A percentile compares a stretch with the other conserved stretches of the same genome.
These are phyloP conservation scores for Nasonovia ribisnigri DNA, from an alignment of 2,888 invertebrate species.

Conservation along the genomic window DNA sequence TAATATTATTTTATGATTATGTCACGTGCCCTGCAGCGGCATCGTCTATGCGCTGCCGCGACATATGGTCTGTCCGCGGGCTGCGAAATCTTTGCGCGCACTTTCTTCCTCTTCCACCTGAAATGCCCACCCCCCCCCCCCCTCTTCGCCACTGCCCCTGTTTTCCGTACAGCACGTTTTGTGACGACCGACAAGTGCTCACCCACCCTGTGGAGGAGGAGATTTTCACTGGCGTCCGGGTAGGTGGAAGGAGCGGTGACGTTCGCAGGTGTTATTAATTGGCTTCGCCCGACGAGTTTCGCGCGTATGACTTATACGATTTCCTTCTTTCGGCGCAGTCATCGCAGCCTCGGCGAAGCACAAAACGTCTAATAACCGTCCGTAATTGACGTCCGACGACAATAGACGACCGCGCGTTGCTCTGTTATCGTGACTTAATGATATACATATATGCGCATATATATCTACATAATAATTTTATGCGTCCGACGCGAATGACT, in stretches of 20 bases:
- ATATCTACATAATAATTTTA: not conserved
- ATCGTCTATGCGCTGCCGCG: not conserved
- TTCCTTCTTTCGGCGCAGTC: not conserved
- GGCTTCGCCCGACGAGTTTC: not conserved
- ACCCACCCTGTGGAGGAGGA: not conserved
- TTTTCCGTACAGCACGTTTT: not conserved
- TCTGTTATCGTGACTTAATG: not conserved
- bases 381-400: not conserved
- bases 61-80: conserved; percentile 53
- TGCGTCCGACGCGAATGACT: not conserved
- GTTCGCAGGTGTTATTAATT: not conserved
- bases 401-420: not conserved
- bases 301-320: not conserved
- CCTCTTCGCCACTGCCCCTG: not conserved
- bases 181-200: not conserved
- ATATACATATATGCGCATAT: not conserved
- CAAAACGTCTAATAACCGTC: conserved; percentile 2
- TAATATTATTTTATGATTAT: conserved; percentile 12
- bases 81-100: conserved; percentile 32
- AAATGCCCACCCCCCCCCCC: not conserved
- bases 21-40: conserved; percentile 35
- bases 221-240: not conserved
- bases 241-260: not conserved
- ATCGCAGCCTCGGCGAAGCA: not conserved
- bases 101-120: not conserved